These are phyloP conservation scores for Drosophila tani DNA, from an alignment of 1,140 invertebrate genomes.

Conservation along the genomic window DNA sequence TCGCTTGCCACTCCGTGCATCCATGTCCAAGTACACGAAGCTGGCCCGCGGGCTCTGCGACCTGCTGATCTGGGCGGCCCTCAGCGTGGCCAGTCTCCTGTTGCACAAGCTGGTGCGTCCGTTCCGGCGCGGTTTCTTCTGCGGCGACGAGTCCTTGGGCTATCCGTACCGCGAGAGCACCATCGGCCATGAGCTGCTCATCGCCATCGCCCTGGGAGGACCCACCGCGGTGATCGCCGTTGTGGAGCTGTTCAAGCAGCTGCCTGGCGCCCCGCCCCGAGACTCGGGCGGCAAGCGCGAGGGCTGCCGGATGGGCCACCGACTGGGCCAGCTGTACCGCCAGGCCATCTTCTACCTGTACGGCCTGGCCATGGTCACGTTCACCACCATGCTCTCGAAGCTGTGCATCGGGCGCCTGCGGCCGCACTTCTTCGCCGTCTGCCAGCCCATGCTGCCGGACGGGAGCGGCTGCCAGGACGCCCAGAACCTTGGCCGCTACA, in stretches of 20 bases:
- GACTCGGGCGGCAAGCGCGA: slow-evolving; percentile 39
- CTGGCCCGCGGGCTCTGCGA: slow-evolving; percentile 70
- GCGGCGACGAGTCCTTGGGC: slow-evolving; percentile 96
- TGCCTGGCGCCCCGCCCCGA: slow-evolving; percentile 34
- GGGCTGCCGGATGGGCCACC: slow-evolving; percentile 85
- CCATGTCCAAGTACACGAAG: slow-evolving; percentile 74
- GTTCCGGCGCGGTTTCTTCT: slow-evolving; percentile 96
- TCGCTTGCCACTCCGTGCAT: slow-evolving; percentile 12
- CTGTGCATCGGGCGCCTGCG: slow-evolving; percentile 95
- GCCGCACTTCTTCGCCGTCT: slow-evolving; percentile 95
- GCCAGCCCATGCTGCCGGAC: slow-evolving; percentile 87
- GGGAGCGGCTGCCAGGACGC: slow-evolving; percentile 86
- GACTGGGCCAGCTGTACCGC: slow-evolving; percentile 89
- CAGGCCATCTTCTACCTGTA: slow-evolving; percentile 93
- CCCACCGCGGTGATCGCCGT: slow-evolving; percentile 67
- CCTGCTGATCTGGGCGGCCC: slow-evolving; percentile 63
- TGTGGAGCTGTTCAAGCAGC: slow-evolving; percentile 77
- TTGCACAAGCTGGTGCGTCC: slow-evolving; percentile 86
- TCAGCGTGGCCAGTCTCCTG: slow-evolving; percentile 51
- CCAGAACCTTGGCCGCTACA: slow-evolving; percentile 88
- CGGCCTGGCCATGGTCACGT: slow-evolving; percentile 91
- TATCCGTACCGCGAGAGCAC: slow-evolving; percentile 93
- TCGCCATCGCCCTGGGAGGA: slow-evolving; percentile 46
- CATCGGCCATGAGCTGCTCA: slow-evolving; percentile 84
- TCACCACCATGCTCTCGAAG: slow-evolving; percentile 95